Evolutionary conservation across 2,113 vertebrate genomes (phyloP), one percentile per base, ranked within the genome.

Genomic region (Carlito syrichta): DNA sequence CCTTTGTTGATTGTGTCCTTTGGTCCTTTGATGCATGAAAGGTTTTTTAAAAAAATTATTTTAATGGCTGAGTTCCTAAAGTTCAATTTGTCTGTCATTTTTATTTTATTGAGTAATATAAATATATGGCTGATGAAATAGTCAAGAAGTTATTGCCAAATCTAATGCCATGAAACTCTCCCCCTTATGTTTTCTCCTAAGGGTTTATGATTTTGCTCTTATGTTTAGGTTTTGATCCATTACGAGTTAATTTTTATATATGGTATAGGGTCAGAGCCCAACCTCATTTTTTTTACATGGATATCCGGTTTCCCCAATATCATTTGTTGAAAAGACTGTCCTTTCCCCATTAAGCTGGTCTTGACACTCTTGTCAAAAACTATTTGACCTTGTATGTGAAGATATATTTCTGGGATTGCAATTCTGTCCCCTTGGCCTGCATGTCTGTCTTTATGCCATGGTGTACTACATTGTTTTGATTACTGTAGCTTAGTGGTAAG

Each of bases 391-490:
- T 14, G 4, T 2, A 6, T 3, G 2, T 17, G 50, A 66, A 56
- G 9, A 38, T 14, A 83, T 23, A 17, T 25, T 79, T 79, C 35
- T 60, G n/a, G n/a, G 11, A 9, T 2, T 9, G 66, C 16, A 25
- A 1, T 23, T 62, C 14, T 13, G 1, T 40, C 23, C 73, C 19
- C 8, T 43, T n/a, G 6, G 0, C 14, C n/a, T 60, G 1, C 14
- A 2, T 5, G 3, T 13, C 17, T 6, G 30, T 19, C n/a, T 48
- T 52, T 27, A 32, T 3, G 8, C 12, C 38, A 16, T 4, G n/a
- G 50, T 5, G 19, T 1, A 9, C 6, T 7, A 62, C 30, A 22
- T 8, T 62, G 48, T 27, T 73, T 56, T 54, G 14, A 69, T 45
- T 38, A 17, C 20, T 25, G 8, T 54, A 45, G 16, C 32, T 48